Evolutionary conservation across 2,113 vertebrate species (phyloP).

Genomic region (Fulica atra): DNA sequence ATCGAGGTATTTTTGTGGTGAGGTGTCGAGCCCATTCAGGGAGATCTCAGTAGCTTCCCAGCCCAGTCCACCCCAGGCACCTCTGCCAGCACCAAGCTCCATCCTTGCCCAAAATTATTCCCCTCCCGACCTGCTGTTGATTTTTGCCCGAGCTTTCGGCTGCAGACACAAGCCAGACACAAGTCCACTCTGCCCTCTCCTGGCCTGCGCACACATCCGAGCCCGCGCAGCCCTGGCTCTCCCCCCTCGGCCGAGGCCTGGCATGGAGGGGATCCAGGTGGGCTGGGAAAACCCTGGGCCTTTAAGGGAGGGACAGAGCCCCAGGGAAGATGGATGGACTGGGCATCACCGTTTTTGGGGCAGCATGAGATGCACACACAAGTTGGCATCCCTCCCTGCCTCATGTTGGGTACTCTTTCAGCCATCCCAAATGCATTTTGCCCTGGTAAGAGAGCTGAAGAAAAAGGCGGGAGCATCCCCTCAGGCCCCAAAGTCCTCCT

Average conservation of each 20-base stretch:
- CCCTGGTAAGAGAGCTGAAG: background rate
- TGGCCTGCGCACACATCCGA: background rate
- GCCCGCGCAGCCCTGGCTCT: background rate
- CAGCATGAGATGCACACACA: background rate
- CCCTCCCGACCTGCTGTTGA: background rate
- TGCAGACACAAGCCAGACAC: background rate
- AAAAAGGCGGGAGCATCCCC: background rate
- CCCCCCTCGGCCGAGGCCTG: fast-evolving
- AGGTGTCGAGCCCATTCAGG: fast-evolving
- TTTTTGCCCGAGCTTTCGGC: background rate
- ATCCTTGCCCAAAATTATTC: background rate
- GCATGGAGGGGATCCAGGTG: background rate
- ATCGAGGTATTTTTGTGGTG: fast-evolving
- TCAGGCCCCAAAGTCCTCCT: fast-evolving
- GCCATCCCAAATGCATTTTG: background rate
- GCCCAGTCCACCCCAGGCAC: fast-evolving
- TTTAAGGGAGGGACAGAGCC: background rate
- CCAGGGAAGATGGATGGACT: background rate
- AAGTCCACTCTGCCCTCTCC: slow-evolving; percentile 53
- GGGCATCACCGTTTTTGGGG: fast-evolving
- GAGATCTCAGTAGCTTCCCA: background rate
- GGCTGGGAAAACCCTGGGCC: fast-evolving
- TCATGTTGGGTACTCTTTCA: fast-evolving
- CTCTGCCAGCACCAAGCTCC: background rate
- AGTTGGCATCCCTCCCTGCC: background rate